Conservation (phyloP, 2,113 vertebrate species). For the Triplophysa siluroides region DNA sequence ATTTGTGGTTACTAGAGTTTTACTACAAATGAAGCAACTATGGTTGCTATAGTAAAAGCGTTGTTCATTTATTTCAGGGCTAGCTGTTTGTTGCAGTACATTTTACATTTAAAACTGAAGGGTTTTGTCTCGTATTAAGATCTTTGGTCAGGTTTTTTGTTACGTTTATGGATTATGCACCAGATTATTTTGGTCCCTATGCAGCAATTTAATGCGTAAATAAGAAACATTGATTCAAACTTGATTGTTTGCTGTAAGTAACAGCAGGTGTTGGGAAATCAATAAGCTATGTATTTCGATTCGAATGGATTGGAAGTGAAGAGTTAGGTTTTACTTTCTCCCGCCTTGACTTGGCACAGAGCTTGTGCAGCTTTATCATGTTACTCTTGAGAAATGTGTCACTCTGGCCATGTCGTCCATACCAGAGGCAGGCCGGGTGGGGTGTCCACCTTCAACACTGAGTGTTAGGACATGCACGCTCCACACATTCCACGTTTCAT, state of each 20-base stretch:
- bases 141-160: background rate
- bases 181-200: background rate
- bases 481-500: background rate
- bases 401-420: constrained; percentile 50
- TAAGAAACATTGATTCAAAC: too few species aligned
- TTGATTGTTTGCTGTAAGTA: too few species aligned
- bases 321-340: background rate
- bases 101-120: background rate
- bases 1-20: too few species aligned
- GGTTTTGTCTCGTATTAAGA: background rate
- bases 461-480: background rate
- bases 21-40: too few species aligned
- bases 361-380: constrained; percentile 7
- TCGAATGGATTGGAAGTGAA: background rate
- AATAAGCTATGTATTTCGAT: background rate
- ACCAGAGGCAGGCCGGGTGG: background rate
- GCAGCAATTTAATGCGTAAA: background rate
- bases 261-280: background rate
- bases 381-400: constrained; percentile 64
- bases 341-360: background rate
- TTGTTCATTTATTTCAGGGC: too few species aligned
- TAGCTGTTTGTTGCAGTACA: background rate
- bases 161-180: background rate
- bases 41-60: too few species aligned
- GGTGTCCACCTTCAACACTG: background rate